Percentiles rank a stretch among this genome's conserved stretches.
phyloP scores from a whole-genome alignment of 2,113 vertebrate species.

The Mungos mungo region DNA sequence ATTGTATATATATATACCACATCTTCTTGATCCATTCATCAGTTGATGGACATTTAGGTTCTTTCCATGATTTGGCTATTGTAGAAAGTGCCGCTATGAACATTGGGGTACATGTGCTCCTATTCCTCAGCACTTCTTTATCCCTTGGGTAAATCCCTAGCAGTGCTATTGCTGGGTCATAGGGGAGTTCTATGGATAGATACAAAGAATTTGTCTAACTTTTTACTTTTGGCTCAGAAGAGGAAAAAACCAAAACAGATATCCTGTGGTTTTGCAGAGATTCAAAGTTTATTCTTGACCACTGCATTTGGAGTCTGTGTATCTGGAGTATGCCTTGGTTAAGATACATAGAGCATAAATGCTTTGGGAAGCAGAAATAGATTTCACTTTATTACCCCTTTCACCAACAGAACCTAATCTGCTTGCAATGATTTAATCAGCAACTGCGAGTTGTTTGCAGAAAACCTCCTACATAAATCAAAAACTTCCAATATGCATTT shows the following conservation, averaged over 20 bases:
- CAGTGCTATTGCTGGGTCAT: too few relatives aligned
- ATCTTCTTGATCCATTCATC: too few relatives aligned
- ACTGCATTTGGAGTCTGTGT: neutral
- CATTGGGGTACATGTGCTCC: too few relatives aligned
- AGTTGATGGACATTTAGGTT: too few relatives aligned
- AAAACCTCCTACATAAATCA: conserved; percentile 58
- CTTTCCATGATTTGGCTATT: too few relatives aligned
- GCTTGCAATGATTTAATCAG: conserved; percentile 57
- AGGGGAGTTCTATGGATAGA: too few relatives aligned
- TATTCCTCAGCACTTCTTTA: too few relatives aligned
- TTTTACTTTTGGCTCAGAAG: neutral
- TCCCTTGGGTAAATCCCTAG: too few relatives aligned
- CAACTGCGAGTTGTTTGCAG: conserved; percentile 29
- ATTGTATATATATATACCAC: too few relatives aligned
- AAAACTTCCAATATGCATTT: neutral
- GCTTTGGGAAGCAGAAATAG: conserved; percentile 21
- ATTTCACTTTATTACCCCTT: neutral
- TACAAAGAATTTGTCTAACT: neutral
- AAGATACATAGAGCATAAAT: neutral
- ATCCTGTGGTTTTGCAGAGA: neutral
- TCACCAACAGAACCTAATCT: conserved; percentile 41
- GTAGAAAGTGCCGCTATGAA: too few relatives aligned
- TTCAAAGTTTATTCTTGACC: neutral
- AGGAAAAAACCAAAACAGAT: neutral
- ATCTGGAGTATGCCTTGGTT: neutral